Conservation (phyloP, 2,797 vertebrate species). For the Enteromius viviparus region DNA sequence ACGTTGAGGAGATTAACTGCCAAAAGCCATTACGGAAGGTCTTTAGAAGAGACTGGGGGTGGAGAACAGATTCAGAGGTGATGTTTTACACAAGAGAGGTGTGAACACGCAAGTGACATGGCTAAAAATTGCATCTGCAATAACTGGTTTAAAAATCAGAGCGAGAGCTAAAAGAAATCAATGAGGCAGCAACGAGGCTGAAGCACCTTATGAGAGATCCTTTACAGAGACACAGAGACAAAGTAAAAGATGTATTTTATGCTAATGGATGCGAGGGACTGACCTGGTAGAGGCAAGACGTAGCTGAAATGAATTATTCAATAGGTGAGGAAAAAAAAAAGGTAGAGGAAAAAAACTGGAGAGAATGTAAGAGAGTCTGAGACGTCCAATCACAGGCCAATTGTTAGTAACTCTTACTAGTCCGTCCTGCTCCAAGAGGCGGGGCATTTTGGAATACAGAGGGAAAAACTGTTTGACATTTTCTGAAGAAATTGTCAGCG, state of each 20-base stretch:
- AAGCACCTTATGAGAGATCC: conserved; percentile 23
- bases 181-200: not conserved
- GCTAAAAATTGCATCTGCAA: conserved; percentile 19
- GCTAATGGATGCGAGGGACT: conserved; percentile 49
- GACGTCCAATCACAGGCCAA: not conserved
- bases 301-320: conserved; percentile 47
- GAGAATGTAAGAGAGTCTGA: not conserved
- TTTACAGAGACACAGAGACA: conserved; percentile 39
- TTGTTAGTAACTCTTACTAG: not conserved
- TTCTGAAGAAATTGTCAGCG: not conserved
- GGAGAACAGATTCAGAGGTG: conserved; percentile 42
- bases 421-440: not conserved
- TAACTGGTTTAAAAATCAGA: conserved; percentile 10
- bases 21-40: conserved; percentile 28
- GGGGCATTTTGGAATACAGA: not conserved
- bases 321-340: conserved; percentile 7
- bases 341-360: conserved; percentile 8
- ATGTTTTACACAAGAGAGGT: conserved; percentile 35
- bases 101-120: conserved; percentile 30
- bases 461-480: conserved; percentile 8
- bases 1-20: conserved; percentile 34
- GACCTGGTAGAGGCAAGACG: conserved; percentile 34
- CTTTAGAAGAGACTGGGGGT: conserved; percentile 28
- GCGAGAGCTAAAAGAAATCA: conserved; percentile 33
- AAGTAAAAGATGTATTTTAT: conserved; percentile 55